phyloP scores from a whole-genome alignment of 2,888 invertebrate genomes.

The Acrobasis suavella region DNA sequence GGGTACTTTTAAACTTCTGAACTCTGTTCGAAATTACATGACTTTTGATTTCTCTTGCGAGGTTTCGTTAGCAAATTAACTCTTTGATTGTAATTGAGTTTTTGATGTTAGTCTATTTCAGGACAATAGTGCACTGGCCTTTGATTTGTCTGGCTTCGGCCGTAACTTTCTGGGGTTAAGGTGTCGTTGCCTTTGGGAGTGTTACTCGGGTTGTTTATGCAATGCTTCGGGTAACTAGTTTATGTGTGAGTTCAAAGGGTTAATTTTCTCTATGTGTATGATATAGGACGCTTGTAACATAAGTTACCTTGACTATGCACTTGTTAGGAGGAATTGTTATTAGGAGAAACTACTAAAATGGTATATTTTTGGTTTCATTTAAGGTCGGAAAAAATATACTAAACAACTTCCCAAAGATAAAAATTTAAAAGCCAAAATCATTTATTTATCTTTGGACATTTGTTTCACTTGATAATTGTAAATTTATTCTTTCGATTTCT shows the following conservation, averaged over 20 bases:
- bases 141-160: slow-evolving; percentile 32
- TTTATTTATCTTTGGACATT: too few species aligned
- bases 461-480: too few species aligned
- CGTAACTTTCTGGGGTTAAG: slow-evolving; percentile 15
- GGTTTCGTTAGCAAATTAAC: slow-evolving; percentile 54
- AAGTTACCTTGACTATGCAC: neutral
- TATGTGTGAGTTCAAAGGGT: slow-evolving; percentile 1
- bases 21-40: slow-evolving; percentile 1
- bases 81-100: slow-evolving; percentile 60
- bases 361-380: too few species aligned
- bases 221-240: neutral
- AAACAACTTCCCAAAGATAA: too few species aligned
- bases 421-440: too few species aligned
- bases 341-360: too few species aligned
- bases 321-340: too few species aligned
- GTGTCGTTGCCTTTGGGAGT: slow-evolving; percentile 18
- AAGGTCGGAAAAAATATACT: too few species aligned
- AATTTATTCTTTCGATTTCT: too few species aligned
- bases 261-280: neutral
- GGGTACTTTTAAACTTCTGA: slow-evolving; percentile 12
- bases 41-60: slow-evolving; percentile 50
- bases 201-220: neutral
- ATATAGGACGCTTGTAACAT: neutral
- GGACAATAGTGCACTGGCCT: slow-evolving; percentile 28
- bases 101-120: slow-evolving; percentile 41